Conservation (phyloP, 2,888 invertebrate genomes). For the Meta bourneti region DNA sequence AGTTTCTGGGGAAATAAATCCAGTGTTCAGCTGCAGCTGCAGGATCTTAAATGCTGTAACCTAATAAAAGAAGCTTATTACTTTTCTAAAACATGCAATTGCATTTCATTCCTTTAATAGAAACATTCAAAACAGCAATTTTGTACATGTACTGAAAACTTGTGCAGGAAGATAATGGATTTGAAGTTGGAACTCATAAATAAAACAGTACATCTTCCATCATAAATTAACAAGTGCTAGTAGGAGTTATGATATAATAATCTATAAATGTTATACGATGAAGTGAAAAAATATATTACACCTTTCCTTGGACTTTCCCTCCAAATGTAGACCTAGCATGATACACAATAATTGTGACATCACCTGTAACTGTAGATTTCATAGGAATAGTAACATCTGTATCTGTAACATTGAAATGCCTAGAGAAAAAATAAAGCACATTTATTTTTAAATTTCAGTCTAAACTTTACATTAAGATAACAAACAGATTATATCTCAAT, state of each 20-base stretch:
- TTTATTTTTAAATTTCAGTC: background rate
- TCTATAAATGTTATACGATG: background rate
- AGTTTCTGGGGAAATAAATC: constrained; percentile 84
- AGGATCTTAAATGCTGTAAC: constrained; percentile 88
- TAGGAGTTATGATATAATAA: background rate
- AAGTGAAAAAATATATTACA: constrained; percentile 77
- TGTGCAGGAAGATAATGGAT: too few relatives aligned
- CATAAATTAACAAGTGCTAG: background rate
- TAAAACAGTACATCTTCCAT: background rate
- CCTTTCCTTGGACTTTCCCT: constrained; percentile 83
- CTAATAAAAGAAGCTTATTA: constrained; percentile 78
- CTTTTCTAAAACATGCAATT: background rate
- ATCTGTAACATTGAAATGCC: constrained; percentile 81
- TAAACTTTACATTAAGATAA: background rate
- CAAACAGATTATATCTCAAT: background rate
- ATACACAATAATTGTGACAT: constrained; percentile 89
- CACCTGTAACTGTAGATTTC: constrained; percentile 85
- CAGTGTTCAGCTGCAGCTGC: constrained; percentile 93
- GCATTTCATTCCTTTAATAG: background rate
- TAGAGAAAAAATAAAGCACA: constrained; percentile 78
- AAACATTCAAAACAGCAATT: background rate
- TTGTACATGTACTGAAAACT: too few relatives aligned
- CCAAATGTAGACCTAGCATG: constrained; percentile 93
- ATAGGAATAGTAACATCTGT: constrained; percentile 84
- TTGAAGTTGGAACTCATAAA: background rate